These are phyloP conservation scores for Nannoperca obscura DNA, from an alignment of 2,797 vertebrate genomes.

Conservation along the genomic window DNA sequence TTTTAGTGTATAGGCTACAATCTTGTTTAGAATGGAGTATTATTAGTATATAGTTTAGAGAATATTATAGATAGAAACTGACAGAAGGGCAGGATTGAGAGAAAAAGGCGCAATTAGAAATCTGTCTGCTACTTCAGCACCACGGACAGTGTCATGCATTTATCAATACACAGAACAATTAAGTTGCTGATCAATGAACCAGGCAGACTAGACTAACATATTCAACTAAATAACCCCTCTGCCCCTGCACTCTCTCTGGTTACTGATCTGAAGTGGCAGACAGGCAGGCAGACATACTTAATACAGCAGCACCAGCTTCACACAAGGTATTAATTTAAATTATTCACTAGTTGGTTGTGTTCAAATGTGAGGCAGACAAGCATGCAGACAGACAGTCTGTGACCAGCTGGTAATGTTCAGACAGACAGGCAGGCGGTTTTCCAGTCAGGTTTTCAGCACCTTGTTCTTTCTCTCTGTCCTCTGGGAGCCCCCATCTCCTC, in stretches of 20 bases:
- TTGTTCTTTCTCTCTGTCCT: conserved; percentile 63
- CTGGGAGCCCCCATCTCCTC: conserved; percentile 57
- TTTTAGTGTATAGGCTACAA: no score
- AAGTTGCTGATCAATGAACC: no score
- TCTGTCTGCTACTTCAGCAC: no score
- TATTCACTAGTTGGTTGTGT: conserved; percentile 17
- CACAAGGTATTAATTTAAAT: conserved; percentile 18
- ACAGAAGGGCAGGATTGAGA: no score
- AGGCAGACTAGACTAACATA: no score
- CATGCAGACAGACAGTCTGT: conserved; percentile 22
- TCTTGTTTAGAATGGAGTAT: no score
- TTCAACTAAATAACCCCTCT: no score
- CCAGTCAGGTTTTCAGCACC: conserved; percentile 65
- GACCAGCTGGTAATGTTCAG: conserved; percentile 57
- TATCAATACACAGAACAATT: no score
- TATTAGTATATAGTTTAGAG: no score
- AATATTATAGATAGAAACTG: no score
- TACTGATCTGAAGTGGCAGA: background rate
- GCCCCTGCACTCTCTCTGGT: background rate
- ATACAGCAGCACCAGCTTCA: background rate
- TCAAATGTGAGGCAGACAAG: conserved; percentile 2
- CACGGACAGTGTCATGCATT: no score
- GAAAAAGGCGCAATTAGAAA: no score
- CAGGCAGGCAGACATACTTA: background rate
- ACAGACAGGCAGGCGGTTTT: conserved; percentile 44